Base-by-base conservation (phyloP, 2,888 invertebrate genomes). In the Drosophila sordidapex region DNA sequence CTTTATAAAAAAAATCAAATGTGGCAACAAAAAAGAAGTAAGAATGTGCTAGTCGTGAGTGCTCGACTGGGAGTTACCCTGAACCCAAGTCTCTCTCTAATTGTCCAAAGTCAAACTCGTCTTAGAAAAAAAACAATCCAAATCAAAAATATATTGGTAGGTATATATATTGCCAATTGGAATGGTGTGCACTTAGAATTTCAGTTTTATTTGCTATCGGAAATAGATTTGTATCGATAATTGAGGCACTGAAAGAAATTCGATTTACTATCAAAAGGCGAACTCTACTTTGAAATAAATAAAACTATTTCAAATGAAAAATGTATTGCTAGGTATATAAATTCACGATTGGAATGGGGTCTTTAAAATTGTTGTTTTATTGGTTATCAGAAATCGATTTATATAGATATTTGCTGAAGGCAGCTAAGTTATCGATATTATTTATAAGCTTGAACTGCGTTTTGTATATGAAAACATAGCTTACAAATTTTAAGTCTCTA, bases 11-110 rank as follows among this genome's bases (percentile, higher is more conserved):
- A 64, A 74, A 62, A 25, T 11, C 35, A 59, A 64, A 58, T 51
- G 40, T 65, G 15, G 33, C 63, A n/a, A n/a, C 33, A 64, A 52
- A 65, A 60, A 65, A 73, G 73, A 64, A 65, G 69, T 48, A 60
- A 62, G 4, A 74, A 63, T 65, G 46, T 64, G 15, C 4, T 8
- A 46, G 46, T 25, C 4, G 15, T 25, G 4, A 25, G 8, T 2
- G 46, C 8, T 8, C 2, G 15, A 46, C 46, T 15, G 0, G 4
- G 1, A 15, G 8, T 25, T 46, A 15, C 21, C 25, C 46, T 8
- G 0, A 7, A 15, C 2, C 4, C 4, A 2, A 4, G 2, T 13
- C 0, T 21, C 21, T 21, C 21, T 21, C 21, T 21, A 21, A 21
- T 21, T 21, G 21, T 21, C 13, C 0, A 8, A 25, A 4, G 8